Conservation (phyloP, 1,140 invertebrate genomes). For the Drosophila nigrodunni region DNA sequence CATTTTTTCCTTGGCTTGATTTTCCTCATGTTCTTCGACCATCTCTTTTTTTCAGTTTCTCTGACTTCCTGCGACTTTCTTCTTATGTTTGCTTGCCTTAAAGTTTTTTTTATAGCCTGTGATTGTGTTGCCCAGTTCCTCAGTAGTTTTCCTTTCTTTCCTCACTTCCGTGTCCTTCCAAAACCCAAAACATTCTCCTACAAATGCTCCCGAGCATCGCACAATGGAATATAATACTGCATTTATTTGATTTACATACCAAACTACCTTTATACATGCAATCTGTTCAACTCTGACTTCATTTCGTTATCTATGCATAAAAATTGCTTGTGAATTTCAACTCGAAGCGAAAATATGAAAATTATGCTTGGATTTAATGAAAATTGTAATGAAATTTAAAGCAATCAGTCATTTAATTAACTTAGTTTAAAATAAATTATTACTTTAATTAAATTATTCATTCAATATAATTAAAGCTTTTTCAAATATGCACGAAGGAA, state of each 20-base stretch:
- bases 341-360: not conserved
- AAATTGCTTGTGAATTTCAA: not conserved
- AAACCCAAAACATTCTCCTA: not conserved
- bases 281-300: constrained; percentile 16
- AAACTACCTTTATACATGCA: constrained; percentile 48
- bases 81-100: constrained; percentile 18
- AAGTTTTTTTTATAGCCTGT: constrained; percentile 38
- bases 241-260: constrained; percentile 57
- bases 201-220: not conserved
- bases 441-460: too few species aligned
- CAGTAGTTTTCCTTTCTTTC: not conserved
- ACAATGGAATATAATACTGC: constrained; percentile 49
- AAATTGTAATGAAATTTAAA: not conserved
- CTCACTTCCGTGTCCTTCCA: not conserved
- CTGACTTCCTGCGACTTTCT: not conserved
- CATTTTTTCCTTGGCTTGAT: too few species aligned
- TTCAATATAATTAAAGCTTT: too few species aligned
- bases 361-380: not conserved
- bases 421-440: not conserved
- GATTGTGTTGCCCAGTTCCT: constrained; percentile 11
- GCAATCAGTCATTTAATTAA: not conserved
- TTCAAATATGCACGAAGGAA: too few species aligned
- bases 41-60: too few species aligned
- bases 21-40: too few species aligned
- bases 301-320: not conserved